Conservation (phyloP, 1,140 invertebrate species). For the Habropoda laboriosa region DNA sequence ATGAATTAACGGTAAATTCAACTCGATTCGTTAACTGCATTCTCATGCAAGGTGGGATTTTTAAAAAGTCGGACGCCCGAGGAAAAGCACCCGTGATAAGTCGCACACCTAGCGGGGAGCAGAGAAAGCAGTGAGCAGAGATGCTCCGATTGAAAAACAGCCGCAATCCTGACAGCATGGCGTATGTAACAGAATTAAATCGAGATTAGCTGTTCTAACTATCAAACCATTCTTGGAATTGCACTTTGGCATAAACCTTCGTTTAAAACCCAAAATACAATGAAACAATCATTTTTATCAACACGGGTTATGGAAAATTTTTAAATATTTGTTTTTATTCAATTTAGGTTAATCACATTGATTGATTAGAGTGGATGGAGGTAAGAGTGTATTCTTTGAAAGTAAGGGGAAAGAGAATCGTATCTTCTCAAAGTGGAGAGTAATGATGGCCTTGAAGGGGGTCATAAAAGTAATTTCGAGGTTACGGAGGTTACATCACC, state of each 20-base stretch:
- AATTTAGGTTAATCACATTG: neutral
- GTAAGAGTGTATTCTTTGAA: neutral
- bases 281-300: too few relatives aligned
- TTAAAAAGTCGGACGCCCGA: slow-evolving; percentile 35
- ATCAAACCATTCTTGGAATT: neutral
- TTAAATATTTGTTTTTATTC: neutral
- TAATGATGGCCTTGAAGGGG: slow-evolving; percentile 1
- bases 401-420: neutral
- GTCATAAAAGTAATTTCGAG: slow-evolving; percentile 15
- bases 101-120: slow-evolving; percentile 29
- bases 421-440: neutral
- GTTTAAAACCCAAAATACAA: neutral
- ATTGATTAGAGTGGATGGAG: neutral
- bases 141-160: slow-evolving; percentile 33
- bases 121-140: slow-evolving; percentile 34
- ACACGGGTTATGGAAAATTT: neutral
- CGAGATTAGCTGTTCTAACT: neutral
- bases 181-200: slow-evolving; percentile 24
- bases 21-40: slow-evolving; percentile 37
- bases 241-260: neutral
- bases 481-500: slow-evolving; percentile 2
- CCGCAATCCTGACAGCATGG: neutral
- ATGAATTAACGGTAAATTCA: slow-evolving; percentile 29
- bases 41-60: slow-evolving; percentile 38
- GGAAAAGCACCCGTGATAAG: slow-evolving; percentile 33